Percentiles rank a stretch among this genome's conserved stretches.
Conservation (phyloP, 2,113 vertebrate species). For the Hemibagrus wyckioides region DNA sequence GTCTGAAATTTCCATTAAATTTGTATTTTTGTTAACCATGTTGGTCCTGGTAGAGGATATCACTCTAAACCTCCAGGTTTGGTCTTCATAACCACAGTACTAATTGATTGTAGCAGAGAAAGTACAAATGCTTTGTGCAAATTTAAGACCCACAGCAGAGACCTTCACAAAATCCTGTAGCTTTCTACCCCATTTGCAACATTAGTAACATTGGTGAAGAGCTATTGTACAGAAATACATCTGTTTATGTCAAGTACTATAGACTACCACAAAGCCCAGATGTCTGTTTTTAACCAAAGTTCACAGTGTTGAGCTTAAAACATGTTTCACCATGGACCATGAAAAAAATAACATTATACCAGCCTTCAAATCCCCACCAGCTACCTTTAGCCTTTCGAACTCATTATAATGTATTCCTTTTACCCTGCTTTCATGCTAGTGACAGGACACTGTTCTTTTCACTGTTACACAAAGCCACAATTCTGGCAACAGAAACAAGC, state of each 20-base stretch:
- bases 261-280: not conserved
- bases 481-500: slow-evolving; percentile 8
- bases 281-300: not conserved
- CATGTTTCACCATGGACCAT: not conserved
- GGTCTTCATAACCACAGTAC: not conserved
- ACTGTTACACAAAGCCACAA: slow-evolving; percentile 13
- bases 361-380: slow-evolving; percentile 24
- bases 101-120: not conserved
- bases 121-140: not conserved
- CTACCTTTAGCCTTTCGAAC: slow-evolving; percentile 19
- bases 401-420: slow-evolving; percentile 30
- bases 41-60: not conserved
- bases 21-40: not conserved
- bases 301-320: not conserved
- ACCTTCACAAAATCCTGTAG: not conserved
- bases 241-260: slow-evolving; percentile 15
- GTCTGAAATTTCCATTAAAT: not conserved
- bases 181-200: not conserved
- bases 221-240: not conserved
- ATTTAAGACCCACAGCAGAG: not conserved
- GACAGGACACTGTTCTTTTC: slow-evolving; percentile 25
- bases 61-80: not conserved
- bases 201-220: not conserved
- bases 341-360: not conserved
- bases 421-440: not conserved